These are phyloP conservation scores for Elymnias hypermnestra DNA, from an alignment of 1,140 invertebrate genomes.

Conservation along the genomic window DNA sequence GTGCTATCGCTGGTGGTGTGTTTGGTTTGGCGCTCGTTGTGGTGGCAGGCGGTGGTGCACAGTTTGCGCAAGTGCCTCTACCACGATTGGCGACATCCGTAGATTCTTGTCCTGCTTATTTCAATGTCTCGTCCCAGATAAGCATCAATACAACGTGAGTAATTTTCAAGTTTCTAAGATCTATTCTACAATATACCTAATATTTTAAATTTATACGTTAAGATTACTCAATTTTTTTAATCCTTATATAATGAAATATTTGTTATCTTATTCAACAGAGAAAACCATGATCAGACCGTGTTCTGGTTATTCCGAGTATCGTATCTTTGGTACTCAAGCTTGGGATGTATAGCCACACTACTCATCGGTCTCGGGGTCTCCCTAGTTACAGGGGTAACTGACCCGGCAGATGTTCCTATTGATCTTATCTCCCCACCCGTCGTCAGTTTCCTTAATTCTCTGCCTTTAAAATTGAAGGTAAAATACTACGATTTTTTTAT, in stretches of 20 bases:
- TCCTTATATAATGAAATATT: too few species aligned
- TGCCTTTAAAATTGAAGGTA: slow-evolving; percentile 62
- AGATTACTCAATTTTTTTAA: neutral
- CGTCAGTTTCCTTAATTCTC: slow-evolving; percentile 48
- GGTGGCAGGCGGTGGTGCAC: slow-evolving; percentile 70
- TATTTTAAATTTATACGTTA: too few species aligned
- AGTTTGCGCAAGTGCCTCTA: slow-evolving; percentile 53
- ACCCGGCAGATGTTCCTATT: slow-evolving; percentile 70
- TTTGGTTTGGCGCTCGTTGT: slow-evolving; percentile 69
- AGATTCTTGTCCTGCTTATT: slow-evolving; percentile 56
- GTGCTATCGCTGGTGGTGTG: slow-evolving; percentile 73
- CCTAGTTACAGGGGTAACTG: slow-evolving; percentile 77
- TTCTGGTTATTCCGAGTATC: slow-evolving; percentile 80
- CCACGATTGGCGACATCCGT: slow-evolving; percentile 54
- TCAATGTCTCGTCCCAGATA: slow-evolving; percentile 54
- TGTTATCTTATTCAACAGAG: slow-evolving; percentile 27
- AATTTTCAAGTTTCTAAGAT: too few species aligned
- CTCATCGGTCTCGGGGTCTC: slow-evolving; percentile 84
- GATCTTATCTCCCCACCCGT: slow-evolving; percentile 68
- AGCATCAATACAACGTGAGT: slow-evolving; percentile 25
- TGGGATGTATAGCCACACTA: slow-evolving; percentile 84
- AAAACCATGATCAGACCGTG: slow-evolving; percentile 42
- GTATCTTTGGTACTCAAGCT: slow-evolving; percentile 83
- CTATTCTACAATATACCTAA: too few species aligned
- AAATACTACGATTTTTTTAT: too few species aligned